Evolutionary conservation across 2,888 invertebrate genomes (phyloP).

Genomic region (Seladonia tumulorum): DNA sequence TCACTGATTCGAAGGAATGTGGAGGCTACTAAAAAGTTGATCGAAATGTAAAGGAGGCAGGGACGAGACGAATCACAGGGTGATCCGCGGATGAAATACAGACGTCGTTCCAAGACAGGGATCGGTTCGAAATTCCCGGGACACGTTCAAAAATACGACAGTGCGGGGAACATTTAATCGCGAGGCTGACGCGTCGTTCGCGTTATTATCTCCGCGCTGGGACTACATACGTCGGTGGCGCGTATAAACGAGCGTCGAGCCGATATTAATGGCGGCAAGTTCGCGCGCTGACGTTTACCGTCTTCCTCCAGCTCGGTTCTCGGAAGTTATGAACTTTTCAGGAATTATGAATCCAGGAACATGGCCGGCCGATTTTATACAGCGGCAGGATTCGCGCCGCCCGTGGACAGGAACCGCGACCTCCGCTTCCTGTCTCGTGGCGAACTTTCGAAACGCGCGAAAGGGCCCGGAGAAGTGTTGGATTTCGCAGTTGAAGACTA

Average conservation of each 20-base stretch:
- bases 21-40: too few relatives aligned
- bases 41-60: background rate
- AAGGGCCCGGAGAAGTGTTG: constrained; percentile 30
- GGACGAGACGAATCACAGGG: constrained; percentile 3
- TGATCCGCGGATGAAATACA: constrained; percentile 36
- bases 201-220: constrained; percentile 53
- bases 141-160: constrained; percentile 38
- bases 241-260: constrained; percentile 63
- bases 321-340: constrained; percentile 66
- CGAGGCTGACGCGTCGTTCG: constrained; percentile 25
- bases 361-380: constrained; percentile 29
- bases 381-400: background rate
- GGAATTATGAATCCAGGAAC: constrained; percentile 61
- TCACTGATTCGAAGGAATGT: too few relatives aligned
- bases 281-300: constrained; percentile 65
- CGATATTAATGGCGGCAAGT: constrained; percentile 61
- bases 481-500: constrained; percentile 44
- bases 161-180: constrained; percentile 47
- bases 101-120: constrained; percentile 22
- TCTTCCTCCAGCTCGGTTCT: constrained; percentile 55
- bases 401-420: constrained; percentile 18
- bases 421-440: background rate
- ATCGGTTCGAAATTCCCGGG: constrained; percentile 34
- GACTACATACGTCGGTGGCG: constrained; percentile 52
- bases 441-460: constrained; percentile 37